A percentile compares a stretch with the other conserved stretches of the same genome.
These are phyloP conservation scores for Ecliptopera silaceata DNA, from an alignment of 2,888 invertebrate genomes.

Conservation along the genomic window DNA sequence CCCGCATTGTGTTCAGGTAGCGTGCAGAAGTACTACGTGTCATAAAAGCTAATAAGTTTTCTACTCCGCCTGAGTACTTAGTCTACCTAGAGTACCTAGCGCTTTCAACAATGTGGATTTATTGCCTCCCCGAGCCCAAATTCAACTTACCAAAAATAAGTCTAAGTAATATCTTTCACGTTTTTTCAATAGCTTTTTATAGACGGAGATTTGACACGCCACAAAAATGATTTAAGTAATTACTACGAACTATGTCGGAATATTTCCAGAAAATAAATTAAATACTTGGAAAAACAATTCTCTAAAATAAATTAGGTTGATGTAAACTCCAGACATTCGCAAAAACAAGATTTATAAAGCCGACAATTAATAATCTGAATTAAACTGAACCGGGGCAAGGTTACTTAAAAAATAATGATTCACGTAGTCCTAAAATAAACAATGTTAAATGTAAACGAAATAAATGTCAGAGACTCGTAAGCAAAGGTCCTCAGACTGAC, in stretches of 20 bases:
- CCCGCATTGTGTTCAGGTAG: constrained; percentile 16
- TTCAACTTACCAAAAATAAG: not conserved
- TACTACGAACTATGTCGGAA: too few relatives aligned
- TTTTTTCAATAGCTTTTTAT: too few relatives aligned
- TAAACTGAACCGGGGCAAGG: not conserved
- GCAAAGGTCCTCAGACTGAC: constrained; percentile 1
- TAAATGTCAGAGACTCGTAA: constrained; percentile 2
- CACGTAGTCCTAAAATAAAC: constrained; percentile 1
- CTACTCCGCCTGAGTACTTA: constrained; percentile 1
- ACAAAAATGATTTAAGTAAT: too few relatives aligned
- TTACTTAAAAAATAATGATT: not conserved
- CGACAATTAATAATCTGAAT: too few relatives aligned
- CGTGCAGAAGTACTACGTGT: constrained; percentile 29
- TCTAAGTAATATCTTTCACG: too few relatives aligned
- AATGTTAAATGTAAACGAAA: not conserved
- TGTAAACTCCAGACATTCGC: too few relatives aligned
- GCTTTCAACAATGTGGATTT: not conserved
- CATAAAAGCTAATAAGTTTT: constrained; percentile 34
- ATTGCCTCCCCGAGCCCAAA: not conserved
- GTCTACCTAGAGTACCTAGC: too few relatives aligned
- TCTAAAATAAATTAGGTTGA: too few relatives aligned
- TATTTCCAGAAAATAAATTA: too few relatives aligned
- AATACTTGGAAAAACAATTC: too few relatives aligned
- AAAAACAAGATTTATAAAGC: too few relatives aligned
- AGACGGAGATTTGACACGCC: too few relatives aligned